Percentiles rank a stretch among this genome's conserved stretches.
These are phyloP conservation scores for Ganaspis sp. DNA, from an alignment of 1,140 invertebrate species.

Conservation along the genomic window DNA sequence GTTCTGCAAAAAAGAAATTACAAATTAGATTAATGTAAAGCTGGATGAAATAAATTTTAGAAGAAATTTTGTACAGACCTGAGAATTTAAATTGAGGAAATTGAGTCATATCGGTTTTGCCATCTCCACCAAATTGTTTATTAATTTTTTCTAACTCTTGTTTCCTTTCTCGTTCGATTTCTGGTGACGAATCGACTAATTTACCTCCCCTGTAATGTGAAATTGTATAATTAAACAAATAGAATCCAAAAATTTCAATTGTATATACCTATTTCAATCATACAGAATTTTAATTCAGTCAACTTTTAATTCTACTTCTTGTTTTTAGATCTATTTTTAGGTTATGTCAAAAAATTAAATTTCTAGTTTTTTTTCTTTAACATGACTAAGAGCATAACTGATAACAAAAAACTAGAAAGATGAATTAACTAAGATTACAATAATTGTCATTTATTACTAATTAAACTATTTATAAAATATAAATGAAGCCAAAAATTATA, in stretches of 20 bases:
- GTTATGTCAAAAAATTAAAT: too few relatives aligned
- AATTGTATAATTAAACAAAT: not conserved
- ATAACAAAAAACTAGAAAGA: too few relatives aligned
- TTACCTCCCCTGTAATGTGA: constrained; percentile 81
- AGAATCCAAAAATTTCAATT: too few relatives aligned
- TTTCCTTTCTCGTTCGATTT: constrained; percentile 84
- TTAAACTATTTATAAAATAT: not conserved
- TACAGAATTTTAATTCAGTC: too few relatives aligned
- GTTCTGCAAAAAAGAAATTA: constrained; percentile 57
- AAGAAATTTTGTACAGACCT: constrained; percentile 65
- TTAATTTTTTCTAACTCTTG: constrained; percentile 88
- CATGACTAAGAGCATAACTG: too few relatives aligned
- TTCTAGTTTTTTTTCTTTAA: too few relatives aligned
- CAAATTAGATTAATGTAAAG: constrained; percentile 16
- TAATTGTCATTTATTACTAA: too few relatives aligned
- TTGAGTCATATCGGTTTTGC: constrained; percentile 89
- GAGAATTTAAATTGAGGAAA: constrained; percentile 91
- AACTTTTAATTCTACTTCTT: too few relatives aligned
- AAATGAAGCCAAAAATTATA: not conserved
- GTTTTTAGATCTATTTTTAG: too few relatives aligned
- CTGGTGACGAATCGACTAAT: constrained; percentile 84
- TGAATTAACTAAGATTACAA: not conserved
- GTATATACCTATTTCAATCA: too few relatives aligned
- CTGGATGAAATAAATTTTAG: constrained; percentile 25
- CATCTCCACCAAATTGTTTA: constrained; percentile 85